Conservation (phyloP, 37 sponge, comb jelly and placozoan genomes). For the Chondrilla cf. caribensis region DNA sequence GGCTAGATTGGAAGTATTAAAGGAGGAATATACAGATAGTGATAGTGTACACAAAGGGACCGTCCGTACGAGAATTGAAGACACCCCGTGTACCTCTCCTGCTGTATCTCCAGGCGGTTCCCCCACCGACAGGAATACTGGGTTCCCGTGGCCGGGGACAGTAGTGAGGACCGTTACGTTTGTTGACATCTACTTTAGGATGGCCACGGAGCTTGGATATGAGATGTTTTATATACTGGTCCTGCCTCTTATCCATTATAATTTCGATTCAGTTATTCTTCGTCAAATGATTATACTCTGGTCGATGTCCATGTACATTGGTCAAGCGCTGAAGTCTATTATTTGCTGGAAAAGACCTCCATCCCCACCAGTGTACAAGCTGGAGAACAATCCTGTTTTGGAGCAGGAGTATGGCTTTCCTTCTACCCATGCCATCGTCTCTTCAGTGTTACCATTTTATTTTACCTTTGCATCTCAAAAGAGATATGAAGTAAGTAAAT, state of each 20-base stretch:
- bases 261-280: slow-evolving; percentile 55
- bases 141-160: neutral
- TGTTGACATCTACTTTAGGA: slow-evolving; percentile 72
- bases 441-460: slow-evolving; percentile 71
- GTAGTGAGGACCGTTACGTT: slow-evolving; percentile 56
- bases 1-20: slow-evolving; percentile 10
- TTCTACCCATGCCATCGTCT: slow-evolving; percentile 90
- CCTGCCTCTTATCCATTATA: slow-evolving; percentile 66
- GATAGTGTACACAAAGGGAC: neutral
- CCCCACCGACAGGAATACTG: neutral
- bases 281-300: slow-evolving; percentile 62
- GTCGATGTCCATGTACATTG: slow-evolving; percentile 85
- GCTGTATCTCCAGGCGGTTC: neutral
- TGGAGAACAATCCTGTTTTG: slow-evolving; percentile 64
- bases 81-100: neutral
- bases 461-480: slow-evolving; percentile 24
- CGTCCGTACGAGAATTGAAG: neutral
- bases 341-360: slow-evolving; percentile 67
- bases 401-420: slow-evolving; percentile 92
- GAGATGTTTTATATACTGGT: slow-evolving; percentile 91
- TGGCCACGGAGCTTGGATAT: slow-evolving; percentile 83
- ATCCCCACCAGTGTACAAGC: slow-evolving; percentile 65
- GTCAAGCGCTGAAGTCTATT: slow-evolving; percentile 81
- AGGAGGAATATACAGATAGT: neutral
- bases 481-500: slow-evolving; percentile 69